Base-by-base conservation (phyloP, 2,113 vertebrate species). In the Megaptera novaeangliae region DNA sequence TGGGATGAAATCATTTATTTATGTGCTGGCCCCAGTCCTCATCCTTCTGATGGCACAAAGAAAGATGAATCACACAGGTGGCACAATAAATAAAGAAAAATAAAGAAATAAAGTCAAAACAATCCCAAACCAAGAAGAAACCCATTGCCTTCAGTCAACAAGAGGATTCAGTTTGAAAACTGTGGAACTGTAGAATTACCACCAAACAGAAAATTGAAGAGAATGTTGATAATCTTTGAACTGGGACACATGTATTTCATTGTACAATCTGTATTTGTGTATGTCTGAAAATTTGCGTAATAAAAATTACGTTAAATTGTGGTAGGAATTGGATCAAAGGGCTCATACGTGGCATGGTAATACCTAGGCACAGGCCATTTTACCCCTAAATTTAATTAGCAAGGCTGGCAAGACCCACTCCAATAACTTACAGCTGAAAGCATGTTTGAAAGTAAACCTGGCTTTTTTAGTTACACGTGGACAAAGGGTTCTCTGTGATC, bases 291-390 rank as follows among this genome's bases (percentile, higher is more conserved):
- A 63, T 93, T 88, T 87, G 18, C 41, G 41, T 64, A 55, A 55
- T 92, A 93, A 81, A 88, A 80, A 27, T 49, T 59, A 63, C 36
- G 91, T 95, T 74, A 92, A 83, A 93, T 57, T 80, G 17, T 77
- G 11, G 8, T 66, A 75, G 49, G 29, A 55, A 49, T 66, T 84
- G 17, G 36, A 86, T 82, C 57, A 85, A 25, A 89, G 39, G 72
- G 46, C 64, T 89, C 68, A 81, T 39, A 44, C 13, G 61, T n/a
- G 46, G 34, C 8, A 80, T 27, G 36, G 34, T 13, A n/a, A 15
- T 91, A 91, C 29, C n/a, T 94, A 29, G 21, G 20, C 27, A 83
- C 55, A 93, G 49, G 69, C 31, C 34, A 81, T 46, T 89, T 91
- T 25, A 5, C 11, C 25, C 41, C 59, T 81, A 59, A 81, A 31